These are phyloP conservation scores for Hirtodrosophila histrioides DNA, from an alignment of 2,888 invertebrate genomes.

Conservation along the genomic window DNA sequence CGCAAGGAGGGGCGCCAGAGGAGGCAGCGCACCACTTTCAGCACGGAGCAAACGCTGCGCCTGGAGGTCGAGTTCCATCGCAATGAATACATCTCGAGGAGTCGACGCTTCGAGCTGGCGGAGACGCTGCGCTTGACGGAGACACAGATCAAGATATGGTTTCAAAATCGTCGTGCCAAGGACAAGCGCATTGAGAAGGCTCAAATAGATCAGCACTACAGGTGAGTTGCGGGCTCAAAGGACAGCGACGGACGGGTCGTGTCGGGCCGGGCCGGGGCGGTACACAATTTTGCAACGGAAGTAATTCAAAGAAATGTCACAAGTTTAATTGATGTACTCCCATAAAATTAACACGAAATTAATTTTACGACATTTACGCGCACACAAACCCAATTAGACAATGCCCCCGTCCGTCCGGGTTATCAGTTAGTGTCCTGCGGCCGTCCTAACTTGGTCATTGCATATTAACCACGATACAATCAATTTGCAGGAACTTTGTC, in stretches of 20 bases:
- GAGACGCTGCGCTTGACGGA: conserved; percentile 89
- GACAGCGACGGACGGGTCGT: background rate
- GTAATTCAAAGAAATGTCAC: conserved; percentile 76
- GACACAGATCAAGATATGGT: conserved; percentile 95
- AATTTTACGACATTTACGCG: conserved; percentile 82
- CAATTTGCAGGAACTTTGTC: conserved; percentile 86
- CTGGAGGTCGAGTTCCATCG: conserved; percentile 96
- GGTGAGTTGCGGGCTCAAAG: conserved; percentile 85
- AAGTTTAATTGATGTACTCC: conserved; percentile 74
- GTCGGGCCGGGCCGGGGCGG: too few species aligned
- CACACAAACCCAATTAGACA: conserved; percentile 76
- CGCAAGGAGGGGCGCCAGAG: conserved; percentile 94
- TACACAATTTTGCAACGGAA: conserved; percentile 68
- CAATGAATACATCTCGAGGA: conserved; percentile 96
- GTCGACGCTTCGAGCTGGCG: conserved; percentile 91
- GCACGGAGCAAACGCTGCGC: conserved; percentile 95
- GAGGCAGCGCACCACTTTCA: conserved; percentile 96
- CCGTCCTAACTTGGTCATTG: conserved; percentile 27
- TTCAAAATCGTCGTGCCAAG: conserved; percentile 97
- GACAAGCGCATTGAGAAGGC: conserved; percentile 98
- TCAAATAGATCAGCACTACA: conserved; percentile 96
- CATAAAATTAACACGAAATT: conserved; percentile 83
- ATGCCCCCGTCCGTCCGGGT: background rate
- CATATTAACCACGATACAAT: conserved; percentile 63
- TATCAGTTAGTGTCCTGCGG: background rate